phyloP scores from a whole-genome alignment of 2,888 invertebrate genomes.

The Prionchulus punctatus region DNA sequence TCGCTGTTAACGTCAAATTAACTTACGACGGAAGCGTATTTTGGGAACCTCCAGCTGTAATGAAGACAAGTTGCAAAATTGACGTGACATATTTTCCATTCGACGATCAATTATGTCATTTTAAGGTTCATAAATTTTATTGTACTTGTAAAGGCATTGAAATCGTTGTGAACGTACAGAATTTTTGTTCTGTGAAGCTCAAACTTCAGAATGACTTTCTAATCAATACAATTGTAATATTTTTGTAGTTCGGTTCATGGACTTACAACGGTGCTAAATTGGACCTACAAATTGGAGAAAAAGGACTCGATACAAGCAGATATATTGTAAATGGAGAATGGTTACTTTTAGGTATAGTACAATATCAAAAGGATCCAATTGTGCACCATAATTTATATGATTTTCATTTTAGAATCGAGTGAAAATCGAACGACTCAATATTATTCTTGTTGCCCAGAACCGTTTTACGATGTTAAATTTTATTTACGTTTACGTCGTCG shows the following conservation, averaged over 20 bases:
- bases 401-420: no score
- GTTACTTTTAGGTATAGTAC: slow-evolving; percentile 92
- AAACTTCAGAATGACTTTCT: no score
- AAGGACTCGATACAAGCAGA: slow-evolving; percentile 85
- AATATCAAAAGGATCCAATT: no score
- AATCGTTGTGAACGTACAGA: neutral
- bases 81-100: slow-evolving; percentile 98
- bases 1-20: slow-evolving; percentile 38
- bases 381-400: no score
- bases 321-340: slow-evolving; percentile 97
- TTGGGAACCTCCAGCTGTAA: slow-evolving; percentile 52
- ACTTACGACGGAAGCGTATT: slow-evolving; percentile 26
- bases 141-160: neutral
- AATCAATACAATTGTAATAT: no score
- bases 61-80: slow-evolving; percentile 93
- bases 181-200: neutral
- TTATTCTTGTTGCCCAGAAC: slow-evolving; percentile 74
- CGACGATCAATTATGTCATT: slow-evolving; percentile 84
- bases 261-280: slow-evolving; percentile 73
- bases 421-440: slow-evolving; percentile 26
- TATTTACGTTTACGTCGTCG: slow-evolving; percentile 48
- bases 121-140: neutral
- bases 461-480: slow-evolving; percentile 37
- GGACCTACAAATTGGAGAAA: slow-evolving; percentile 82
- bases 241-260: slow-evolving; percentile 97